These are phyloP conservation scores for Cheilosia vernalis DNA, from an alignment of 2,888 invertebrate genomes.

Conservation along the genomic window DNA sequence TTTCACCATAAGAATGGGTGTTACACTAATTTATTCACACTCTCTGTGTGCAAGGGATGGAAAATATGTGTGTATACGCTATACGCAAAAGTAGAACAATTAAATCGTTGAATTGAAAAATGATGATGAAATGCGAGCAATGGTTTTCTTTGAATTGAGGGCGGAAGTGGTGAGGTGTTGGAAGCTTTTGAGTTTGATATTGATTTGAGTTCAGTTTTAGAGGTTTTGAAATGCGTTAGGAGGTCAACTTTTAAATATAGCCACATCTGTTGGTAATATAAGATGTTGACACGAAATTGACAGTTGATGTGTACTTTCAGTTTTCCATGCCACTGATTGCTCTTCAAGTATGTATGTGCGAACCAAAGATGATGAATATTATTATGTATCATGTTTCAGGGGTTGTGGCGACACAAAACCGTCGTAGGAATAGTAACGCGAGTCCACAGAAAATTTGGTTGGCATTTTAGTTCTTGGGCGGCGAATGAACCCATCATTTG, in stretches of 20 bases:
- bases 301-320: too few relatives aligned
- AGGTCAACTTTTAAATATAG: neutral
- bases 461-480: too few relatives aligned
- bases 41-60: constrained; percentile 10
- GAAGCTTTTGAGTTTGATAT: neutral
- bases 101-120: constrained; percentile 64
- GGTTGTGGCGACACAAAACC: too few relatives aligned
- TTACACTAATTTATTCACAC: constrained; percentile 73
- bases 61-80: neutral
- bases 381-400: too few relatives aligned
- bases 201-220: neutral
- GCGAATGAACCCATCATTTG: too few relatives aligned
- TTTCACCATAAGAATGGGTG: constrained; percentile 62
- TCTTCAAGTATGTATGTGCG: too few relatives aligned
- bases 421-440: too few relatives aligned
- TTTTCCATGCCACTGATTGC: too few relatives aligned
- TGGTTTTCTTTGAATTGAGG: neutral
- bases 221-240: neutral
- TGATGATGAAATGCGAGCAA: constrained; percentile 38
- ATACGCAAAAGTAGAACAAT: constrained; percentile 58
- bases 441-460: too few relatives aligned
- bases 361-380: too few relatives aligned
- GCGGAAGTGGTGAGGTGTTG: neutral
- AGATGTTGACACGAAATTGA: neutral
- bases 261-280: neutral